Conservation (phyloP, 2,888 invertebrate species). For the Chorisops tibialis region DNA sequence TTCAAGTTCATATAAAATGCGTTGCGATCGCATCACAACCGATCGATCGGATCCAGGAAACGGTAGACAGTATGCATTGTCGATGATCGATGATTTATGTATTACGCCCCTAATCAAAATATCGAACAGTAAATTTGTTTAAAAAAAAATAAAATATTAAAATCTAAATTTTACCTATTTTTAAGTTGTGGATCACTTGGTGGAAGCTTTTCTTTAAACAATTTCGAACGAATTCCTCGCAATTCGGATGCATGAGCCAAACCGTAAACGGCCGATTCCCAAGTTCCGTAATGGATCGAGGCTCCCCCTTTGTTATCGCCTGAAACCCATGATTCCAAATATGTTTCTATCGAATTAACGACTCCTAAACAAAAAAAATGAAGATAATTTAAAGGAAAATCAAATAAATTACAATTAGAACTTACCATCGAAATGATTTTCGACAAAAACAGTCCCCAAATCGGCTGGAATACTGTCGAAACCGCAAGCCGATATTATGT, state of each 20-base stretch:
- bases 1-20: conserved; percentile 64
- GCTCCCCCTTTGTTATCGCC: conserved; percentile 50
- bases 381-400: not conserved
- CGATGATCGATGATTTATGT: conserved; percentile 54
- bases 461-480: conserved; percentile 91
- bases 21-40: conserved; percentile 77
- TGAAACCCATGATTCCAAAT: conserved; percentile 54
- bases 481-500: conserved; percentile 87
- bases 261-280: conserved; percentile 82
- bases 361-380: conserved; percentile 54
- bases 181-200: conserved; percentile 60
- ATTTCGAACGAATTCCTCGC: conserved; percentile 60
- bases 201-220: conserved; percentile 66
- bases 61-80: conserved; percentile 63
- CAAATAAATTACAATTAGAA: not conserved
- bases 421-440: conserved; percentile 67
- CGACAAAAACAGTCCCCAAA: conserved; percentile 75
- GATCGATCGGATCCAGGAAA: conserved; percentile 83
- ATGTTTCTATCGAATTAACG: conserved; percentile 75
- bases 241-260: conserved; percentile 65
- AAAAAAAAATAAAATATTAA: conserved; percentile 16
- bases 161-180: conserved; percentile 51
- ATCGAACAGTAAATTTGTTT: not conserved
- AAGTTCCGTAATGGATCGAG: conserved; percentile 77
- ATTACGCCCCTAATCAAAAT: conserved; percentile 42